Base-by-base conservation (phyloP, 2,888 invertebrate species). In the Dicycla oo region DNA sequence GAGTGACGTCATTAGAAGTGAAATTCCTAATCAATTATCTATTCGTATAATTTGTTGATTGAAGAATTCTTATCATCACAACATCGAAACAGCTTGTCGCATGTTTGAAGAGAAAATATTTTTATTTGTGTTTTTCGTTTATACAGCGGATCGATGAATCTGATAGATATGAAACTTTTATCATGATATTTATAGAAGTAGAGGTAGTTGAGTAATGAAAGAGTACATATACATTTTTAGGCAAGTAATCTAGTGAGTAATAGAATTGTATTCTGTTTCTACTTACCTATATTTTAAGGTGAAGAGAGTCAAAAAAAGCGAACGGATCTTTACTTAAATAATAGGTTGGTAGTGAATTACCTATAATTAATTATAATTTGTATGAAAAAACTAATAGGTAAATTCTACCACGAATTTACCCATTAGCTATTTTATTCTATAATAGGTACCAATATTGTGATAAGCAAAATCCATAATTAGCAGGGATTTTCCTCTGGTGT, bases 21-120 rank as follows among this genome's bases (percentile, higher is more conserved):
- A 53, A 73, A 67, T 73, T 40, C 62, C 56, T 81, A 75, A 75
- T 75, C 75, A 54, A 54, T 66, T 51, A 53, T 18, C 26, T n/a
- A 58, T 45, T 45, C n/a, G 45, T 60, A 51, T 43, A 56, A 40
- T 75, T 65, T 54, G 53, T 62, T 57, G 54, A 79, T 64, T 57
- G 26, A 65, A 57, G 49, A 65, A 58, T 49, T 68, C 45, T 43
- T 62, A 68, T 81, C 75, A 49, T 18, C 18, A 15, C n/a, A 23
- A 18, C 45, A 75, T 54, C 56, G 74, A 69, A 74, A 62, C 76
- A 65, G 49, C 34, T 58, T 63, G 61, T 53, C 60, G 30, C 26
- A n/a, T 30, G 57, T 57, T 63, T 34, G 6, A 60, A 72, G 26
- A 51, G 49, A 71, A 77, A 49, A 45, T 23, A n/a, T 51, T 49